Base-by-base conservation (phyloP, 2,888 invertebrate genomes). In the Drosophila rubida region DNA sequence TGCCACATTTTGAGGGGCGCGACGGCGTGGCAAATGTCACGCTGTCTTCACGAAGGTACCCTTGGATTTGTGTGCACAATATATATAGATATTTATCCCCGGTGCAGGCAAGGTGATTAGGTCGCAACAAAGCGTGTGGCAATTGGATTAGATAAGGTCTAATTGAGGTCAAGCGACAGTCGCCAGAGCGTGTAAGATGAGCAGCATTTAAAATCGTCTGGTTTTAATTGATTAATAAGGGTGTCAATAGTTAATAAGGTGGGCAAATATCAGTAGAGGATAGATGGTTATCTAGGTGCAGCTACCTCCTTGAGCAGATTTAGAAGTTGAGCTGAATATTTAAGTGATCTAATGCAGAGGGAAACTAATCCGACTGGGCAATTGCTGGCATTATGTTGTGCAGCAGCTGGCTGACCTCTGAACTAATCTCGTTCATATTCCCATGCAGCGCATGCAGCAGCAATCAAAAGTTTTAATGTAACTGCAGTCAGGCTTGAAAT, bases 391-490 rank as follows among this genome's bases (percentile, higher is more conserved):
- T 50, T 39, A 58, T 66, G 51, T 32, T 42, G 27, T 54, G 22
- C 30, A 42, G 16, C 41, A 54, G 42, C 51, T 51, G 51, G 58
- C 30, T 59, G 41, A 68, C 50, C 63, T 55, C 58, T 48, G 57
- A 54, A 41, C 70, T 66, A 73, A 75, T 75, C 73, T 61, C 53
- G 46, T 50, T 48, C 55, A 39, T 57, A 54, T 75, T 71, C 49
- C 72, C 61, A 60, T 50, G 66, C 76, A 76, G 74, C 73, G 61
- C 60, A 58, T 48, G 51, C 76, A 77, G 58, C 64, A 59, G 69
- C 86, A 83, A 83, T 83, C 82, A 83, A 84, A 84, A 84, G 62
- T 82, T 87, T 84, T 82, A 82, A 85, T 78, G 73, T 72, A 78
- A 80, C 78, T 71, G 82, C 80, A 74, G 85, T 77, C 79, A 63